A percentile compares a stretch with the other conserved stretches of the same genome.
Evolutionary conservation across 2,888 invertebrate species (phyloP).

Genomic region (Caenorhabditis plicata): DNA sequence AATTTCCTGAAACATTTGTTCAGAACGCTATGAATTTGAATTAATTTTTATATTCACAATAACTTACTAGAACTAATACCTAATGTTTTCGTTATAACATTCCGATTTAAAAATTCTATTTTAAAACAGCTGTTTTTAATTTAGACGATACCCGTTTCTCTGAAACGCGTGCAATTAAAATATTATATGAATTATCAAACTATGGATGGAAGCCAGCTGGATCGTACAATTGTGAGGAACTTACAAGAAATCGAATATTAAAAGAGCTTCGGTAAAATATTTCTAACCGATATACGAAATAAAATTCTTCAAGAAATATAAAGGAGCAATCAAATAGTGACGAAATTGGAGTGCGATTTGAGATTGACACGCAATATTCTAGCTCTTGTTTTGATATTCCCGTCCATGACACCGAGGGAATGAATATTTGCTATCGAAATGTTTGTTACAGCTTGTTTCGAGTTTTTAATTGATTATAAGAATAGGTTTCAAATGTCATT

Average conservation of each 20-base stretch:
- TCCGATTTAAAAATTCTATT: no score
- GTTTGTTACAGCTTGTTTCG: slow-evolving; percentile 11
- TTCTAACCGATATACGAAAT: no score
- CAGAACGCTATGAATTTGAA: no score
- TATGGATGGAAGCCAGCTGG: slow-evolving; percentile 53
- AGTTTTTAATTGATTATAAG: neutral
- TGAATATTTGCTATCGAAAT: slow-evolving; percentile 51
- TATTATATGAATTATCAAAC: slow-evolving; percentile 43
- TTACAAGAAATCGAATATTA: slow-evolving; percentile 40
- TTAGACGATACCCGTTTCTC: slow-evolving; percentile 49
- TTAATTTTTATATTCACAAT: no score
- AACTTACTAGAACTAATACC: no score
- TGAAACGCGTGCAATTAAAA: slow-evolving; percentile 35
- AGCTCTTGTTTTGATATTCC: slow-evolving; percentile 49
- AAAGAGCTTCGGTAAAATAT: slow-evolving; percentile 33
- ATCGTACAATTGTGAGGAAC: slow-evolving; percentile 43
- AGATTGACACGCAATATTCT: slow-evolving; percentile 44
- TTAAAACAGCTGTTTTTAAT: slow-evolving; percentile 2
- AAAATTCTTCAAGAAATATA: no score
- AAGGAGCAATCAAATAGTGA: neutral
- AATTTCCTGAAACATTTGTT: no score
- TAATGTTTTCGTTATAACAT: no score
- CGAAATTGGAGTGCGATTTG: slow-evolving; percentile 16
- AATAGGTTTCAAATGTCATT: slow-evolving; percentile 50
- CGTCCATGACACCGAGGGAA: slow-evolving; percentile 46